phyloP scores from a whole-genome alignment of 2,797 vertebrate genomes.

The Eospalax fontanierii region DNA sequence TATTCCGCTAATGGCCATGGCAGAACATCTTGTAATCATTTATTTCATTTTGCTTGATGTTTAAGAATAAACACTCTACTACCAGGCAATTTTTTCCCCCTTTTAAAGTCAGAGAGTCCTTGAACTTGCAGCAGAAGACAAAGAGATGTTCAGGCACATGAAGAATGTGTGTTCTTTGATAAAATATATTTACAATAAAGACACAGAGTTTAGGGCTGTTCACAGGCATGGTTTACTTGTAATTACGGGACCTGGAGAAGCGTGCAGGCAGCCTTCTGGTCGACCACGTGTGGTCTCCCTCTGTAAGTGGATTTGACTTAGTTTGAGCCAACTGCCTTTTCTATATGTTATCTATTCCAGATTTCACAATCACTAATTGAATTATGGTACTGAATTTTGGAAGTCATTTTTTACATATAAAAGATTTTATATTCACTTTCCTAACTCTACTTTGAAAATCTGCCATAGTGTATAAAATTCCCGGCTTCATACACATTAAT shows the following conservation, averaged over 20 bases:
- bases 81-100: neutral
- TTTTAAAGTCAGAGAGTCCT: neutral
- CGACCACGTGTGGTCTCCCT: neutral
- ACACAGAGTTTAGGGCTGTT: neutral
- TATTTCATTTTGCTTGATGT: slow-evolving; percentile 60
- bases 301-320: neutral
- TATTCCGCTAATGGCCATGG: neutral
- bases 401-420: slow-evolving; percentile 6
- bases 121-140: slow-evolving; percentile 5
- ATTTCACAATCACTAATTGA: neutral
- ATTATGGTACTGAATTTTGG: neutral
- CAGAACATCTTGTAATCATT: slow-evolving; percentile 25
- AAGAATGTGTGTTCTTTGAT: neutral
- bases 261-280: neutral
- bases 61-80: slow-evolving; percentile 27
- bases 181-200: neutral
- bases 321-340: neutral
- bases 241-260: neutral
- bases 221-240: neutral
- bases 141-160: neutral
- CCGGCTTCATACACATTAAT: neutral
- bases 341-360: neutral
- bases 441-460: slow-evolving; percentile 9
- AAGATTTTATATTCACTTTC: neutral
- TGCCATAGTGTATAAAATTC: neutral